Conservation (phyloP, 2,113 vertebrate genomes). For the Macquaria ambigua region DNA sequence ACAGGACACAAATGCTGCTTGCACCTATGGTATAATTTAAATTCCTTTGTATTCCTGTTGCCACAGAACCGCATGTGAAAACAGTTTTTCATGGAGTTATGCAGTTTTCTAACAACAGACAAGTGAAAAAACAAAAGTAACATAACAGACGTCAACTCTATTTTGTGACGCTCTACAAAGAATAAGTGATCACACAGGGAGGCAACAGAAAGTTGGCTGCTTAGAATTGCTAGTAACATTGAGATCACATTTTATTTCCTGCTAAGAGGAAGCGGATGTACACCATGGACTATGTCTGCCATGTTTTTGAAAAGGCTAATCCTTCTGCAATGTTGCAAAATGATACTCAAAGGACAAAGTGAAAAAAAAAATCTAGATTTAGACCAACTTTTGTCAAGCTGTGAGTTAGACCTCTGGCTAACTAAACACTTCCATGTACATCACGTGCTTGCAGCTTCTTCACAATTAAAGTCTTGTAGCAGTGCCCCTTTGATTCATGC, state of each 20-base stretch:
- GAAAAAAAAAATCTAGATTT: neutral
- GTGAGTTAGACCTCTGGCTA: conserved; percentile 19
- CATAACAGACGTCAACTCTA: neutral
- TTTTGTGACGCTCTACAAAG: neutral
- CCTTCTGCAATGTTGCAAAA: conserved; percentile 20
- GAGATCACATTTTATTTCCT: conserved; percentile 20
- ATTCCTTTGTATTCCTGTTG: neutral
- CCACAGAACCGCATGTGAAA: neutral
- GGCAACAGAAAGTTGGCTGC: neutral
- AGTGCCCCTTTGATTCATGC: conserved; percentile 1
- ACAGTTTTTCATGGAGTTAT: neutral
- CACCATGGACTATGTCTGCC: neutral
- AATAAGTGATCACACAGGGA: neutral
- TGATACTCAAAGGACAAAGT: neutral
- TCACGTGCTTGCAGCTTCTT: conserved; percentile 39
- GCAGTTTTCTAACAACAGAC: neutral
- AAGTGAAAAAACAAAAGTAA: neutral
- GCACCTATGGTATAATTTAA: neutral
- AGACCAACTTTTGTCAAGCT: conserved; percentile 4
- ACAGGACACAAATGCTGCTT: neutral
- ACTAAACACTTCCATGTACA: conserved; percentile 22
- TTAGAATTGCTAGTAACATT: neutral
- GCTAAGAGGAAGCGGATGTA: conserved; percentile 24
- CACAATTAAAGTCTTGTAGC: conserved; percentile 38
- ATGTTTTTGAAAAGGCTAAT: conserved; percentile 21